Evolutionary conservation across 2,113 vertebrate genomes (phyloP).

Genomic region (Choloepus hoffmanni): DNA sequence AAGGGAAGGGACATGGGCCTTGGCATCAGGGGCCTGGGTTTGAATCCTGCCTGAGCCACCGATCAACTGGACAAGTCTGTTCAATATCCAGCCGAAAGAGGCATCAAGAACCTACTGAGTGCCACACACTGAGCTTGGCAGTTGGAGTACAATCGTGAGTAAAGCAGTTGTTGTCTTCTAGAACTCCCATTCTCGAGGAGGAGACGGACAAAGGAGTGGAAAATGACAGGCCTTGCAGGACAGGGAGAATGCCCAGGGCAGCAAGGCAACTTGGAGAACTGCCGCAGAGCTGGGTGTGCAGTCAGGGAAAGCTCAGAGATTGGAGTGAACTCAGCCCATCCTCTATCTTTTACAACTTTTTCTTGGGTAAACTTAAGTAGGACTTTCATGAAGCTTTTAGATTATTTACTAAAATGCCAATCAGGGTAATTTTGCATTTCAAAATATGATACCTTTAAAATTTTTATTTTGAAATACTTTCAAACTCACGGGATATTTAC

Average conservation of each 20-base stretch:
- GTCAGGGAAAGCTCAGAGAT: no score
- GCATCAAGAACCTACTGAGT: neutral
- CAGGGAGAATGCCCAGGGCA: neutral
- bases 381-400: neutral
- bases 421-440: neutral
- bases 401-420: neutral
- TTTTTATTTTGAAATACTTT: no score
- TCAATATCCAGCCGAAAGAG: neutral
- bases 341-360: neutral
- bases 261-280: neutral
- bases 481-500: no score
- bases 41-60: neutral
- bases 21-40: no score
- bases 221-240: neutral
- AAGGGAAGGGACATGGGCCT: neutral
- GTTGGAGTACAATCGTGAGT: neutral
- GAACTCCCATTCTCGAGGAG: neutral
- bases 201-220: neutral
- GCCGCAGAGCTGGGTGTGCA: accelerated
- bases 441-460: neutral
- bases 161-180: neutral
- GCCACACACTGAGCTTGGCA: neutral
- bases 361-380: neutral
- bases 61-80: neutral
- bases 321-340: neutral